Percentiles rank a stretch among this genome's conserved stretches.
Evolutionary conservation across 1,140 invertebrate genomes (phyloP).

Genomic region (Apolygus lucorum): DNA sequence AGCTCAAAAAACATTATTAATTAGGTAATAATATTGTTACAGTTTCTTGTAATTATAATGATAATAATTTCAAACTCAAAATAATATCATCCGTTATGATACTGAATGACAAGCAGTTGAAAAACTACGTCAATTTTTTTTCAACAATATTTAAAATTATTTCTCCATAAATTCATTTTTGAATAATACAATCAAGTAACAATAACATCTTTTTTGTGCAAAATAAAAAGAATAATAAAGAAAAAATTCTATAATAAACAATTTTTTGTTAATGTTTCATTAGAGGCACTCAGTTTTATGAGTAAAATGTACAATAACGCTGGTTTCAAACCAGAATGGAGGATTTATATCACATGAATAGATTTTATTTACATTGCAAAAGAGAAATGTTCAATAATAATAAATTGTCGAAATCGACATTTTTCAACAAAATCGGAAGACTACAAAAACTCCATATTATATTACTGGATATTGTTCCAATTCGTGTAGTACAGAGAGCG

Average conservation of each 20-base stretch:
- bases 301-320: not conserved
- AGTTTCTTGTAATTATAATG: not conserved
- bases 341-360: not conserved
- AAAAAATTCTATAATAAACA: not conserved
- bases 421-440: no score
- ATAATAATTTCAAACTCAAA: not conserved
- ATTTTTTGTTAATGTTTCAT: not conserved
- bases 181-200: not conserved
- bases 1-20: not conserved
- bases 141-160: no score
- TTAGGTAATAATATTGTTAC: not conserved
- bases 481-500: no score
- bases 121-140: no score
- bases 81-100: no score
- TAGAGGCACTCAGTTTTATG: not conserved
- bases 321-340: not conserved
- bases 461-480: no score
- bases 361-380: constrained; percentile 6
- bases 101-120: no score
- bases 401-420: no score
- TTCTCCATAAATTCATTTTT: no score
- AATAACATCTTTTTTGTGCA: not conserved
- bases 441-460: no score
- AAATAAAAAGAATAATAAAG: no score
- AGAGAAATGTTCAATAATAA: no score